Evolutionary conservation across 2,113 vertebrate species (phyloP).

Genomic region (Noturus placidus): DNA sequence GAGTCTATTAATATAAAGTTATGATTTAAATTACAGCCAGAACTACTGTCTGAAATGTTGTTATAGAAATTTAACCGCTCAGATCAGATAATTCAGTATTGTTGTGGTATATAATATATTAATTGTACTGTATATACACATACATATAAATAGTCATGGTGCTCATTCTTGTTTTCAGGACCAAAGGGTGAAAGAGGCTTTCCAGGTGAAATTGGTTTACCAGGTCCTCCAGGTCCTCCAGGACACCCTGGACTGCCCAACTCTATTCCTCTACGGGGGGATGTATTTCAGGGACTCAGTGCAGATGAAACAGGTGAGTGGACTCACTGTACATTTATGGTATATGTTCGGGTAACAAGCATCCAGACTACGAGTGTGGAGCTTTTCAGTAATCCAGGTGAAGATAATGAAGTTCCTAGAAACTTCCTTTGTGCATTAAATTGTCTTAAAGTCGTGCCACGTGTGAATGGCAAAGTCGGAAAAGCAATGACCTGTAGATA

Average conservation of each 20-base stretch:
- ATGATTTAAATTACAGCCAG: not conserved
- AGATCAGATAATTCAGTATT: not conserved
- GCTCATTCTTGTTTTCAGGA: slow-evolving; percentile 59
- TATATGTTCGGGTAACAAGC: not conserved
- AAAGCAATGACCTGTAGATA: not conserved
- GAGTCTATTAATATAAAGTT: not conserved
- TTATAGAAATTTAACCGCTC: not conserved
- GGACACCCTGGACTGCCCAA: slow-evolving; percentile 71
- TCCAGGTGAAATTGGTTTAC: slow-evolving; percentile 61
- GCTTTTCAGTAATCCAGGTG: not conserved
- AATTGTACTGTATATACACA: not conserved
- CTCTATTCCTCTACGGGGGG: slow-evolving; percentile 46
- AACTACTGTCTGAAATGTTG: not conserved
- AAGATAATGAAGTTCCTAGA: not conserved
- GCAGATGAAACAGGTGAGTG: slow-evolving; percentile 48
- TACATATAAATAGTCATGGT: not conserved
- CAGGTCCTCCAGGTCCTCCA: slow-evolving; percentile 57
- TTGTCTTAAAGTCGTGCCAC: not conserved
- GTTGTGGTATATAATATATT: not conserved
- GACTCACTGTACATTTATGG: slow-evolving; percentile 55
- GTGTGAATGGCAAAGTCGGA: not conserved
- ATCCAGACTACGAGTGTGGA: not conserved
- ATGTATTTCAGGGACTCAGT: slow-evolving; percentile 43
- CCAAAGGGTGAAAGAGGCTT: slow-evolving; percentile 46
- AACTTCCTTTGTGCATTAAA: not conserved